Conservation (phyloP, 2,888 invertebrate genomes). For the Xestobium rufovillosum region DNA sequence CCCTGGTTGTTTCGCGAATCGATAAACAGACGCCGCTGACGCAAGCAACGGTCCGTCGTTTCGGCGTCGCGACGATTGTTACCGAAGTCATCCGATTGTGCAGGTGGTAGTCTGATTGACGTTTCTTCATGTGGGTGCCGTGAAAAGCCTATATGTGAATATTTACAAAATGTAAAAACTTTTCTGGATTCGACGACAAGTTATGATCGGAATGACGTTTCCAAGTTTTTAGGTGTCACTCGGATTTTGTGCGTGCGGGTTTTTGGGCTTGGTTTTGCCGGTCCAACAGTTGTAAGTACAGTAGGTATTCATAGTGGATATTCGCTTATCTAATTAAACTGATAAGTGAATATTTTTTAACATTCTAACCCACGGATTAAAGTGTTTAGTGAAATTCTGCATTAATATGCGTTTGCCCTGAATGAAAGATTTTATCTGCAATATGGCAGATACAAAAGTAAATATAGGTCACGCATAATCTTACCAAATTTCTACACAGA, state of each 20-base stretch:
- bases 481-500: no score
- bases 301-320: no score
- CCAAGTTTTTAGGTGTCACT: no score
- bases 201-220: no score
- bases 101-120: constrained; percentile 45
- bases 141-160: constrained; percentile 27
- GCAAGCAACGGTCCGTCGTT: constrained; percentile 38
- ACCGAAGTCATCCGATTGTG: constrained; percentile 38
- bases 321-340: no score
- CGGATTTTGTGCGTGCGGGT: constrained; percentile 1
- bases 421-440: constrained; percentile 30
- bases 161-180: constrained; percentile 16
- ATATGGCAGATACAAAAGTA: constrained; percentile 30
- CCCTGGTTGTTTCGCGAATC: constrained; percentile 37
- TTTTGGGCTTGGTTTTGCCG: no score
- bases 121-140: constrained; percentile 40
- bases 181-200: neutral
- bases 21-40: constrained; percentile 45
- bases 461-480: constrained; percentile 31
- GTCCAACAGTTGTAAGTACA: no score
- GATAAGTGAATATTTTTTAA: no score
- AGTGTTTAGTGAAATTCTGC: no score
- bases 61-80: constrained; percentile 37
- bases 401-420: no score
- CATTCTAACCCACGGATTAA: no score